These are phyloP conservation scores for Anoplolepis gracilipes DNA, from an alignment of 1,140 invertebrate species.

Conservation along the genomic window DNA sequence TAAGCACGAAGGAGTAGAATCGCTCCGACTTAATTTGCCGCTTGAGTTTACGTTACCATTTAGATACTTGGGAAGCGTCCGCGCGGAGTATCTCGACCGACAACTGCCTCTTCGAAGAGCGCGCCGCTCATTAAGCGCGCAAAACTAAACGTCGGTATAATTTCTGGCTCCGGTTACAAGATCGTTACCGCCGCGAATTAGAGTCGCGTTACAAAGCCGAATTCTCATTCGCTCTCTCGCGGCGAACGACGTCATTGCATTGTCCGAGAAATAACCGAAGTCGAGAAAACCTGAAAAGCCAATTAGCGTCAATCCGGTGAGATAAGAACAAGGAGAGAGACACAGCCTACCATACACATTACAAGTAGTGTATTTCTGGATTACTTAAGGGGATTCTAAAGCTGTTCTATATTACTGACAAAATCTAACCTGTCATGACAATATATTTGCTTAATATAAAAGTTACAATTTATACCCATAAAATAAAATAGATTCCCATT, in stretches of 20 bases:
- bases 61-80: neutral
- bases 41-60: conserved; percentile 28
- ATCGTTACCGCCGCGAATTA: conserved; percentile 40
- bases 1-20: neutral
- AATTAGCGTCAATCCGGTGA: neutral
- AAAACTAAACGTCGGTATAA: conserved; percentile 49
- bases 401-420: no score
- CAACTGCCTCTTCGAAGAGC: conserved; percentile 12
- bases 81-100: neutral
- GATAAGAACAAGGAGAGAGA: neutral
- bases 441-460: no score
- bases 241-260: neutral
- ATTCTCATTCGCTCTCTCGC: neutral
- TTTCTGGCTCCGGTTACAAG: conserved; percentile 42
- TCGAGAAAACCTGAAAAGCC: neutral
- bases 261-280: neutral
- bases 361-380: neutral
- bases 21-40: neutral
- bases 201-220: conserved; percentile 42
- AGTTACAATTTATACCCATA: no score
- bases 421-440: no score
- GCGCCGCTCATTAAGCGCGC: conserved; percentile 37
- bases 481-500: no score
- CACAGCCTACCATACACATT: neutral
- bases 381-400: no score